Percentiles rank a stretch among this genome's conserved stretches.
Evolutionary conservation across 2,113 vertebrate genomes (phyloP).

Genomic region (Corythornis cristatus): DNA sequence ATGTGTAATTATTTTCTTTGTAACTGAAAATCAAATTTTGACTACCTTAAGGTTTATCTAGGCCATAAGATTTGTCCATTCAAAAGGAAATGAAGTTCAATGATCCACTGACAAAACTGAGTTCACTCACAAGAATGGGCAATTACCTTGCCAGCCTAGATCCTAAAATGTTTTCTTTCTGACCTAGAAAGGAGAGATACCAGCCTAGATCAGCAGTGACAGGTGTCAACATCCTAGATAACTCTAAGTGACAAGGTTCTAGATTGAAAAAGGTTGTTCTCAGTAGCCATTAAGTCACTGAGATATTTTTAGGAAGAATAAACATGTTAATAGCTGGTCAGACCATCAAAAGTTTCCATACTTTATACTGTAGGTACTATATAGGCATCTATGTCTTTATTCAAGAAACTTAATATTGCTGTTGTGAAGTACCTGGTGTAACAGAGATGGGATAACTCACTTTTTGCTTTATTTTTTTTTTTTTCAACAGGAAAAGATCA

Average conservation of each 20-base stretch:
- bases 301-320: not conserved
- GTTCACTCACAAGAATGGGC: not conserved
- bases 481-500: not conserved
- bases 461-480: too few relatives aligned
- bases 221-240: not conserved
- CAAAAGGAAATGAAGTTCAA: not conserved
- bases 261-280: not conserved
- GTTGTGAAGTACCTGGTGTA: not conserved
- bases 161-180: not conserved
- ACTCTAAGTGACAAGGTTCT: not conserved
- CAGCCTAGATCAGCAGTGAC: not conserved
- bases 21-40: constrained; percentile 6
- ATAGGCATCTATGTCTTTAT: not conserved
- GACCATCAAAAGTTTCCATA: not conserved
- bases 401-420: not conserved
- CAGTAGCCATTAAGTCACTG: not conserved
- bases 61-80: not conserved
- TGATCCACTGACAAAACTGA: not conserved
- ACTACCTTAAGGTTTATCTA: not conserved
- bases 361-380: not conserved
- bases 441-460: not conserved
- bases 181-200: not conserved
- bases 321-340: not conserved
- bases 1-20: not conserved
- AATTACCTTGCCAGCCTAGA: not conserved